phyloP scores from a whole-genome alignment of 2,888 invertebrate genomes.

The Griposia aprilina region DNA sequence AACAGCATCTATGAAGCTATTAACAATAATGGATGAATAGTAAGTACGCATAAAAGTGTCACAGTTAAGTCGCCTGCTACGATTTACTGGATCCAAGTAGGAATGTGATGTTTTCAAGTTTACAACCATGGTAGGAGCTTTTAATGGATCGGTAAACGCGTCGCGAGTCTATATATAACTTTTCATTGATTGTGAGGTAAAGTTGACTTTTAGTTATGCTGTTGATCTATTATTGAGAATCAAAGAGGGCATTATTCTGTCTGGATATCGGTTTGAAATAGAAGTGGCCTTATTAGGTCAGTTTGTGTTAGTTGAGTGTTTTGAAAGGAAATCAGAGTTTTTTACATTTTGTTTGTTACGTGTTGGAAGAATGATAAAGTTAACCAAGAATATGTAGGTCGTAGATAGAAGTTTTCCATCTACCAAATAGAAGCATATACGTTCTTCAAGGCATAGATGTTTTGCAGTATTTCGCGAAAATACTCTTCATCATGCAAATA shows the following conservation, averaged over 20 bases:
- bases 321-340: background rate
- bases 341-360: background rate
- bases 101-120: constrained; percentile 74
- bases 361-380: background rate
- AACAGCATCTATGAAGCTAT: constrained; percentile 82
- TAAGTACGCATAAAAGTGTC: constrained; percentile 81
- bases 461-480: background rate
- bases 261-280: constrained; percentile 40
- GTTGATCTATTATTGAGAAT: constrained; percentile 46
- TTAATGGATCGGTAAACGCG: constrained; percentile 72
- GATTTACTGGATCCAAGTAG: constrained; percentile 75
- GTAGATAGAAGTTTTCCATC: background rate
- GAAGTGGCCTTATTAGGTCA: constrained; percentile 16
- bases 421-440: background rate
- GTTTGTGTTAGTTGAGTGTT: constrained; percentile 2
- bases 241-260: constrained; percentile 38
- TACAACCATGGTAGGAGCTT: constrained; percentile 68
- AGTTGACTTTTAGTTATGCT: constrained; percentile 47
- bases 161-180: constrained; percentile 67
- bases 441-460: background rate
- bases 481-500: background rate
- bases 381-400: background rate
- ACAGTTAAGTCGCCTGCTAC: constrained; percentile 74
- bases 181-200: constrained; percentile 68
- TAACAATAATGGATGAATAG: constrained; percentile 80